These are phyloP conservation scores for Brachionus rubens DNA, from an alignment of 1,140 invertebrate species.

Conservation along the genomic window DNA sequence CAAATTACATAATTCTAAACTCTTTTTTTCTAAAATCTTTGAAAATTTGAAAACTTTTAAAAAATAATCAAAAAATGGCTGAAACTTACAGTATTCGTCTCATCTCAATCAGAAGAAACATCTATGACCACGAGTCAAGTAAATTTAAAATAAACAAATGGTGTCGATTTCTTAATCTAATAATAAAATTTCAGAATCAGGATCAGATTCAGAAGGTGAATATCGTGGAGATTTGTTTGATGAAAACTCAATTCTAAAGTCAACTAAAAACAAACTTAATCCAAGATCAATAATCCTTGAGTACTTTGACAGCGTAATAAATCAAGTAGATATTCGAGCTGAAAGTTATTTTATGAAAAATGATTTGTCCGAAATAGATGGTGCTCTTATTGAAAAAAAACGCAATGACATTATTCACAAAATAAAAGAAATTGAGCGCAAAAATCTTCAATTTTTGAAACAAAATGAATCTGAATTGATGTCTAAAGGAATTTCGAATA, in stretches of 20 bases:
- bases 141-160: background rate
- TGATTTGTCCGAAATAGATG: background rate
- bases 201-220: background rate
- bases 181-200: background rate
- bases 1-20: too few relatives aligned
- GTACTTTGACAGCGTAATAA: constrained; percentile 5
- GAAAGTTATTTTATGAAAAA: background rate
- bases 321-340: constrained; percentile 19
- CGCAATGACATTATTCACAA: background rate
- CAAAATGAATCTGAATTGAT: background rate
- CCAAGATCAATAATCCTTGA: background rate
- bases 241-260: background rate
- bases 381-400: background rate
- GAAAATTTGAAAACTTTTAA: too few relatives aligned
- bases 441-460: background rate
- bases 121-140: background rate
- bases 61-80: constrained; percentile 10
- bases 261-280: background rate
- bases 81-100: constrained; percentile 17
- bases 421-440: background rate
- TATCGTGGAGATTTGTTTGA: background rate
- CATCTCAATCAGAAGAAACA: background rate
- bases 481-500: background rate
- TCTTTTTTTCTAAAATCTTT: too few relatives aligned
- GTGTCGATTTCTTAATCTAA: too few relatives aligned